Evolutionary conservation across 1,140 invertebrate genomes (phyloP).

Genomic region (Zaprionus inermis): DNA sequence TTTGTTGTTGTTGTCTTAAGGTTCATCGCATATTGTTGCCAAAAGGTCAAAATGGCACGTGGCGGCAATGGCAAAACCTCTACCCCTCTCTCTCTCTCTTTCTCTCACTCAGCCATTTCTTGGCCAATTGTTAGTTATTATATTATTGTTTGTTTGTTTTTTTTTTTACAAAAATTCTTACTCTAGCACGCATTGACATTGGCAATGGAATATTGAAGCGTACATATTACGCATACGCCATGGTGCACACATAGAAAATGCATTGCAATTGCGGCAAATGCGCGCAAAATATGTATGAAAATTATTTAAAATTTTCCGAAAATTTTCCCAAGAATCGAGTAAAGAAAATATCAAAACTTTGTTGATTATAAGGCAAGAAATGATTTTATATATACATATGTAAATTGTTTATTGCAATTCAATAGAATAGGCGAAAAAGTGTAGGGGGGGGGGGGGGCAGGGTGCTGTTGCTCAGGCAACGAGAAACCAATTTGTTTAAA

Average conservation of each 20-base stretch:
- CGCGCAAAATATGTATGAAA: not conserved
- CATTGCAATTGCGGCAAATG: not conserved
- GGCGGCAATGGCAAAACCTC: constrained; percentile 62
- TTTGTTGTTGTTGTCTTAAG: constrained; percentile 49
- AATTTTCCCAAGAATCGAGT: not conserved
- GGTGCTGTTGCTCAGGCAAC: not conserved
- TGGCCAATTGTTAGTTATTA: constrained; percentile 21
- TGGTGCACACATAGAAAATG: not conserved
- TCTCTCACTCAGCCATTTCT: not conserved
- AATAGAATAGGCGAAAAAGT: not conserved
- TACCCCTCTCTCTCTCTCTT: not conserved
- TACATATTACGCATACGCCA: constrained; percentile 58
- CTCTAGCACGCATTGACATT: constrained; percentile 55
- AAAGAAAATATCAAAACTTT: not conserved
- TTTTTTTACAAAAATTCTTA: constrained; percentile 23
- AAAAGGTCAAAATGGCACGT: constrained; percentile 76
- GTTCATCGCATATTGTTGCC: constrained; percentile 66
- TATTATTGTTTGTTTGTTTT: constrained; percentile 2
- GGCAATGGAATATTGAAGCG: constrained; percentile 23
- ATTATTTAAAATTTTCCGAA: not conserved
- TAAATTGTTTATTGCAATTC: constrained; percentile 11
- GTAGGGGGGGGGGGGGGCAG: not conserved
- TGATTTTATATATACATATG: not conserved
- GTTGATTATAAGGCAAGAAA: constrained; percentile 1
- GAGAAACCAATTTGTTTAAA: constrained; percentile 33